Conservation (phyloP, 2,797 vertebrate genomes). For the Sciurus vulgaris region DNA sequence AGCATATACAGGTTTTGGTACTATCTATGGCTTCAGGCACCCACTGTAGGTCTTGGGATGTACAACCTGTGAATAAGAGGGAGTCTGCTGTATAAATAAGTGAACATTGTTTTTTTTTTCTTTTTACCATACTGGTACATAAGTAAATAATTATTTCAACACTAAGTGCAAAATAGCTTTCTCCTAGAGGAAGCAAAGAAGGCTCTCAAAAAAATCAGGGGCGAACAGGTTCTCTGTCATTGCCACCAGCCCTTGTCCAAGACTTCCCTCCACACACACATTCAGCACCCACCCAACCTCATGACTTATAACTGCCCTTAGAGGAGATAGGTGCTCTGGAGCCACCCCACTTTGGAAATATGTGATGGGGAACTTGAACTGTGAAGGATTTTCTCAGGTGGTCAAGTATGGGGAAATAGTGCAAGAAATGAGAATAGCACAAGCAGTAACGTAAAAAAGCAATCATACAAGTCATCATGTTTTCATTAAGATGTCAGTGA, state of each 20-base stretch:
- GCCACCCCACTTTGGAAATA: no score
- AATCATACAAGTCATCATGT: no score
- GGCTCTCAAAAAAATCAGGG: background rate
- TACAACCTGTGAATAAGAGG: background rate
- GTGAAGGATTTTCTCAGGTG: no score
- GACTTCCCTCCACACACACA: background rate
- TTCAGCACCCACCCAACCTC: background rate
- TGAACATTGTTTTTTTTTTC: background rate
- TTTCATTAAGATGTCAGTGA: no score
- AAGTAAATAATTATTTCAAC: background rate
- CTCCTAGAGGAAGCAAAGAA: background rate
- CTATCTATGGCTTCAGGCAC: background rate
- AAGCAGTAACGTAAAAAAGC: no score
- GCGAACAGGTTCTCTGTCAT: accelerated
- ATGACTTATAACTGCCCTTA: background rate
- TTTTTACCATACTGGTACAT: background rate
- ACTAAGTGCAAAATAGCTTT: background rate
- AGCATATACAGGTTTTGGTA: background rate
- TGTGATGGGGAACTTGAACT: no score
- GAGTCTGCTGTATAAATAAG: background rate
- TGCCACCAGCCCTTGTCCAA: background rate
- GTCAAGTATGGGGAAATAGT: no score
- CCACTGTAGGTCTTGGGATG: background rate
- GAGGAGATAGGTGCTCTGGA: no score
- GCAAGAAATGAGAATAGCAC: no score